Conservation (phyloP, 2,113 vertebrate genomes). For the Naja naja region DNA sequence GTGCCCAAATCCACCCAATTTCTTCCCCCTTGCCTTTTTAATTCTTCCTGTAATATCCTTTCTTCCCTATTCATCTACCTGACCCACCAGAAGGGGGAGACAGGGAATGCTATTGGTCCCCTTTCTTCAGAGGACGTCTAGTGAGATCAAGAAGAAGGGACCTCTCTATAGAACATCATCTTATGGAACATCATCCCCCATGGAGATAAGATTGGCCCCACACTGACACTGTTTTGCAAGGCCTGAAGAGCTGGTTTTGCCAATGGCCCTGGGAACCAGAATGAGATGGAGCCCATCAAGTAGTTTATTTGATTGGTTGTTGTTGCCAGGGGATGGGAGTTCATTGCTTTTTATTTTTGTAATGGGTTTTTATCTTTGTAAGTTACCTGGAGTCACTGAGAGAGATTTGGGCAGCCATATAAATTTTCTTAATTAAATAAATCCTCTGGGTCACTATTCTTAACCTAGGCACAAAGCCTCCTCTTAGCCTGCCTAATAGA, state of each 20-base stretch:
- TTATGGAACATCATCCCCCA: background rate
- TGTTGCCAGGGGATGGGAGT: background rate
- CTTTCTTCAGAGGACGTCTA: background rate
- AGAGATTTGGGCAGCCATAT: background rate
- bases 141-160: background rate
- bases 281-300: background rate
- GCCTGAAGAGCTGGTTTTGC: background rate
- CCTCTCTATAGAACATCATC: background rate
- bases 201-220: background rate
- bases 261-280: background rate
- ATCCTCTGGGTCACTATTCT: background rate
- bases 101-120: background rate
- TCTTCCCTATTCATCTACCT: background rate
- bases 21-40: background rate
- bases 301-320: background rate
- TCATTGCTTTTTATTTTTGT: background rate
- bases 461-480: background rate
- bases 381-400: background rate
- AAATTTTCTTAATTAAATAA: background rate
- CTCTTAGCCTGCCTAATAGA: background rate
- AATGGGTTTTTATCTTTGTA: background rate
- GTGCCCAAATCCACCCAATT: background rate
- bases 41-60: background rate
- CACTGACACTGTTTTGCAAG: background rate
- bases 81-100: background rate